Evolutionary conservation across 2,888 invertebrate species (phyloP), one percentile per base, ranked within the genome.

Genomic region (Chouioia cunea): DNA sequence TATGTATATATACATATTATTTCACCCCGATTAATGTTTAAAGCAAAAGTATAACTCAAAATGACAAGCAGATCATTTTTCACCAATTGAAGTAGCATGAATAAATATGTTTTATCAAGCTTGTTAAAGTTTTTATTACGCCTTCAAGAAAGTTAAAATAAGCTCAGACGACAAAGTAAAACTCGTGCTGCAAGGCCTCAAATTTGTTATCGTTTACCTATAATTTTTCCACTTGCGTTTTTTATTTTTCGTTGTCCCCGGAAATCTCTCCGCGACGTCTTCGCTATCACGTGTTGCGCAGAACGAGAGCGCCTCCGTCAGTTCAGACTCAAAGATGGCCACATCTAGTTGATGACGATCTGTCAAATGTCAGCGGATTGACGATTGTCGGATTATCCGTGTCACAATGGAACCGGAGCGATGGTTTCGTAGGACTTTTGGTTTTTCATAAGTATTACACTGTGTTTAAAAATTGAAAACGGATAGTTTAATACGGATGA

Each of bases 291-390:
- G 63, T 66, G 63, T 62, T 52, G 62, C 66, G 66, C 71, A 66
- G 47, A 63, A 63, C 20, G 44, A 43, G 54, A 20, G 14, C 8
- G 18, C 20, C 15, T 48, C 20, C 12, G 44, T 36, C 44, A 23
- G 65, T 27, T 23, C 65, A 62, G 20, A 48, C 14, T 64, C 48
- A 73, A 72, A 73, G 73, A 73, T 69, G 73, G 73, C 73, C 53
- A 65, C 63, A 15, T 27, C 27, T 58, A 73, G 65, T 73, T 56
- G 69, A 73, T 62, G 68, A 72, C 60, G 73, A 69, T 65, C 69
- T 69, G 73, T 73, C 69, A 73, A 73, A 73, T 48, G 62, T 73
- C 68, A 65, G 16, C 16, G 20, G 43, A 14, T 60, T 50, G 56
- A 62, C n/a, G 43, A 18, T 56, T 12, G 15, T 48, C n/a, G 23